These are phyloP conservation scores for Phasia obesa DNA, from an alignment of 2,888 invertebrate genomes.

Conservation along the genomic window DNA sequence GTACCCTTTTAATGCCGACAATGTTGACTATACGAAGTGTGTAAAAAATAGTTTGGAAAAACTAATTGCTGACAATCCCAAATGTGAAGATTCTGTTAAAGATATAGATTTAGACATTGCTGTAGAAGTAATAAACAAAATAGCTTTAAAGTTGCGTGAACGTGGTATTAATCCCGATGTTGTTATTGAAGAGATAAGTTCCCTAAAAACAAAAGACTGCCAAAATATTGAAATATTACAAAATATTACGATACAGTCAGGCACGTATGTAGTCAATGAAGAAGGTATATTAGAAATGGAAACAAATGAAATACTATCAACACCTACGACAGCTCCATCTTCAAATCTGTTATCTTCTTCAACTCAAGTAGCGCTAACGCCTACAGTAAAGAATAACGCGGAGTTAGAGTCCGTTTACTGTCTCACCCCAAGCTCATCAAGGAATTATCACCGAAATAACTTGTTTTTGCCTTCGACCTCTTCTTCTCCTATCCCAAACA, in stretches of 20 bases:
- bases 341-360: too few relatives aligned
- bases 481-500: too few relatives aligned
- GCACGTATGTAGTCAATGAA: slow-evolving; percentile 21
- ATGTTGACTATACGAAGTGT: slow-evolving; percentile 57
- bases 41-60: slow-evolving; percentile 46
- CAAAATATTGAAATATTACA: slow-evolving; percentile 24
- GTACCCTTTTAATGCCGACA: slow-evolving; percentile 40
- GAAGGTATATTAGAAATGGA: slow-evolving; percentile 25
- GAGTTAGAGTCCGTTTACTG: too few relatives aligned
- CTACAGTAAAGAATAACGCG: too few relatives aligned
- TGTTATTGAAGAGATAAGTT: slow-evolving; percentile 22
- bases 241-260: slow-evolving; percentile 15
- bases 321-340: too few relatives aligned
- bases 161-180: slow-evolving; percentile 39
- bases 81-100: too few relatives aligned
- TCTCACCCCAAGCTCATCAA: too few relatives aligned
- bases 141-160: slow-evolving; percentile 36
- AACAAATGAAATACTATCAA: too few relatives aligned
- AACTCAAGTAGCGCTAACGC: too few relatives aligned
- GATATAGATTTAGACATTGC: slow-evolving; percentile 51
- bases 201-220: background rate
- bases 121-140: slow-evolving; percentile 32
- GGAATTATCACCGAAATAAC: too few relatives aligned
- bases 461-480: too few relatives aligned
- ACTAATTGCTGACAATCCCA: too few relatives aligned